phyloP scores from a whole-genome alignment of 2,113 vertebrate species.

The Siniperca knerii region DNA sequence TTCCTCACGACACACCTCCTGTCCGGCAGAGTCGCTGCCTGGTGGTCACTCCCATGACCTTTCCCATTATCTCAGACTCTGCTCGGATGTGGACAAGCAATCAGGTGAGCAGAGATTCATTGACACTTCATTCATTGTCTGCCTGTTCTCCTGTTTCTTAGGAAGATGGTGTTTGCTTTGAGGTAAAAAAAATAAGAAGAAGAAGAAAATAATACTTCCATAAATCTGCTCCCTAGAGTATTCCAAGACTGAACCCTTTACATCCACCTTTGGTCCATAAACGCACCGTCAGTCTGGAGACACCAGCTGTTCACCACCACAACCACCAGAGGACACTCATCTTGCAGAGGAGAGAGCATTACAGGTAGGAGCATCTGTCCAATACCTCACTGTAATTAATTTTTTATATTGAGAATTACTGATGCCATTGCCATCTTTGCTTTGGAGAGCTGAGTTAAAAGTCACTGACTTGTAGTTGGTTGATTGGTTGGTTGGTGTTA shows the following conservation, averaged over 20 bases:
- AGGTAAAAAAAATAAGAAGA: neutral
- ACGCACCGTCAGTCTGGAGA: slow-evolving; percentile 81
- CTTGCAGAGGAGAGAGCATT: slow-evolving; percentile 80
- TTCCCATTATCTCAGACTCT: slow-evolving; percentile 73
- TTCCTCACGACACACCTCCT: slow-evolving; percentile 31
- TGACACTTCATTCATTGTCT: neutral
- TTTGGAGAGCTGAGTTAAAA: slow-evolving; percentile 16
- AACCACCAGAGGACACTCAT: slow-evolving; percentile 82
- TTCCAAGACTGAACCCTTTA: slow-evolving; percentile 79
- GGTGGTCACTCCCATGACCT: slow-evolving; percentile 53
- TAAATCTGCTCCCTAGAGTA: slow-evolving; percentile 49
- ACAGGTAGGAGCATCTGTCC: slow-evolving; percentile 50
- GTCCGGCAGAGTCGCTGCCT: slow-evolving; percentile 47
- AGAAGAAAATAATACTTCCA: neutral
- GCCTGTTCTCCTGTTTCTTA: neutral
- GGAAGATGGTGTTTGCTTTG: neutral
- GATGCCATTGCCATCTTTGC: neutral
- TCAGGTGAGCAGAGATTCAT: slow-evolving; percentile 65
- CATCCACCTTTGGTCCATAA: slow-evolving; percentile 75
- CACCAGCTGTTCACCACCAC: slow-evolving; percentile 77
- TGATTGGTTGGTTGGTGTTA: slow-evolving; percentile 25
- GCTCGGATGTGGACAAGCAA: slow-evolving; percentile 47
- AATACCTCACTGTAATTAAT: neutral
- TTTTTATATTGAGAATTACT: neutral
- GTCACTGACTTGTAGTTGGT: slow-evolving; percentile 22